Conservation (phyloP, 2,797 vertebrate species). For the Rachycentron canadum region DNA sequence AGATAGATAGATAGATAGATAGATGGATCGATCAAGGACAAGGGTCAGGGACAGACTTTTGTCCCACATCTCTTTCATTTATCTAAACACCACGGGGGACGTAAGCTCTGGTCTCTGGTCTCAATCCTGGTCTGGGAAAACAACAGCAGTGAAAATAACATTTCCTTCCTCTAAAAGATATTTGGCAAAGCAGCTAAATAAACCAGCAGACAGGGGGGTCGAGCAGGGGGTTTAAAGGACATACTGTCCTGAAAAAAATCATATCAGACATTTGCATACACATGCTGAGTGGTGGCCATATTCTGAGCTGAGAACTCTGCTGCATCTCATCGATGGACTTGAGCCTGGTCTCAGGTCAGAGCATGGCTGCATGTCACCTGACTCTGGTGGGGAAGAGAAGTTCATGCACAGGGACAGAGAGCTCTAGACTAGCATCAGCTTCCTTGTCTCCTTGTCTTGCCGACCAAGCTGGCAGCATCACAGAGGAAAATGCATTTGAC, state of each 20-base stretch:
- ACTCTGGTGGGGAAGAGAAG: constrained; percentile 25
- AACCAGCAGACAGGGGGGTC: constrained; percentile 6
- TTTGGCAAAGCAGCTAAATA: background rate
- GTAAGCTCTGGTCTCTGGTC: no score
- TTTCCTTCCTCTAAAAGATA: constrained; percentile 7
- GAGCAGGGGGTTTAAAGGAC: constrained; percentile 3
- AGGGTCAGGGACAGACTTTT: no score
- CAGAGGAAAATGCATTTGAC: constrained; percentile 50
- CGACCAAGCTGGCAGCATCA: constrained; percentile 57
- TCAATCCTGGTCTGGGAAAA: no score
- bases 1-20: no score
- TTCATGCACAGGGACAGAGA: constrained; percentile 62
- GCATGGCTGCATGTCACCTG: constrained; percentile 35
- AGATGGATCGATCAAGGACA: no score
- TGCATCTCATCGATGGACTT: background rate
- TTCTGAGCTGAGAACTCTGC: constrained; percentile 35
- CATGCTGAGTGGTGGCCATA: constrained; percentile 58
- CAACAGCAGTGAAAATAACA: background rate
- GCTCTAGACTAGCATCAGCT: constrained; percentile 43
- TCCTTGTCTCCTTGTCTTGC: constrained; percentile 37
- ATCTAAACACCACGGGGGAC: no score
- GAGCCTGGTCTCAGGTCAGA: constrained; percentile 63
- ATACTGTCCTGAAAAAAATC: constrained; percentile 25
- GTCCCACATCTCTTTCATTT: no score
- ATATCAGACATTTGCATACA: constrained; percentile 49